A percentile compares a stretch with the other conserved stretches of the same genome.
Evolutionary conservation across 2,797 vertebrate species (phyloP).

Genomic region (Coregonus suidteri): DNA sequence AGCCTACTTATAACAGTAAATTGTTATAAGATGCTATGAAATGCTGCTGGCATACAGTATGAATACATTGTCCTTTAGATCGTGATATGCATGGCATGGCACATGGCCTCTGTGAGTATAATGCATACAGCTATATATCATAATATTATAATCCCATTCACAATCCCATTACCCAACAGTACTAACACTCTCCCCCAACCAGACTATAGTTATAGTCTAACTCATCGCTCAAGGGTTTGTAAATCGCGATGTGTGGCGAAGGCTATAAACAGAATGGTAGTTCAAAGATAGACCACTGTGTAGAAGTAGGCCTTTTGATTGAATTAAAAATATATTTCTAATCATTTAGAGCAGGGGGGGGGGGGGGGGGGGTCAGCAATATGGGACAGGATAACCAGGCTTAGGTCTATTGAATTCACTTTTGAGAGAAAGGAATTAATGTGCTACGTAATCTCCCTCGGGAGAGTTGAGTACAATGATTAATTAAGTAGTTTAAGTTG

Average conservation of each 20-base stretch:
- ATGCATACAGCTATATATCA: constrained; percentile 71
- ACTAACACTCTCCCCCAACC: constrained; percentile 70
- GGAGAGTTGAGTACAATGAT: constrained; percentile 48
- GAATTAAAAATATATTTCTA: constrained; percentile 2
- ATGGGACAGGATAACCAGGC: not conserved
- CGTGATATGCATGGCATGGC: constrained; percentile 64
- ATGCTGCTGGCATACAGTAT: not conserved
- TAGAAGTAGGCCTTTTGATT: constrained; percentile 45
- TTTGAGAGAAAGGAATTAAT: constrained; percentile 9
- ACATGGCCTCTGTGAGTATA: constrained; percentile 55
- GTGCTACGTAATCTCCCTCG: not conserved
- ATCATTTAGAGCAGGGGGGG: not conserved
- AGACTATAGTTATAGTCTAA: constrained; percentile 75
- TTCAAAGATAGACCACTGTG: constrained; percentile 50
- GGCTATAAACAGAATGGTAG: constrained; percentile 24
- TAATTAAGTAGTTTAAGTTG: constrained; percentile 46
- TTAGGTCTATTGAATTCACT: not conserved
- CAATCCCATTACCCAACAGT: constrained; percentile 79
- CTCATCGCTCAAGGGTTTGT: constrained; percentile 50
- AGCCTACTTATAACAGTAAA: not conserved
- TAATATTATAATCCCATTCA: constrained; percentile 80
- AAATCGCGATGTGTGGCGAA: constrained; percentile 33
- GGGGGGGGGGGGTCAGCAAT: not conserved
- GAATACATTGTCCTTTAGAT: constrained; percentile 32
- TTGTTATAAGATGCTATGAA: not conserved